These are phyloP conservation scores for Branchipolynoe longqiensis DNA, from an alignment of 2,888 invertebrate species.

Conservation along the genomic window DNA sequence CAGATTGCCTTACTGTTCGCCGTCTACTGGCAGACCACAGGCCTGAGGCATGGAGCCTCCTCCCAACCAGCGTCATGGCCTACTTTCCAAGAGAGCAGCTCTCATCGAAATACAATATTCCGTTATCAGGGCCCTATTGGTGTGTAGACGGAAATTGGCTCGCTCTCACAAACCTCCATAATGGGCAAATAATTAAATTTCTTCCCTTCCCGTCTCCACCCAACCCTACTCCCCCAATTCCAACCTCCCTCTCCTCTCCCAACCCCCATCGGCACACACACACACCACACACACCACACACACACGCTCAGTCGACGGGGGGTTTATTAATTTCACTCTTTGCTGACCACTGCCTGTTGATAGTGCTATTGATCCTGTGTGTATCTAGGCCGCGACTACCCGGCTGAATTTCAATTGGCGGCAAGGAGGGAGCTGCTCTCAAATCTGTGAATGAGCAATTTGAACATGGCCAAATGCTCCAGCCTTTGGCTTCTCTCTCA, in stretches of 20 bases:
- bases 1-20: conserved; percentile 53
- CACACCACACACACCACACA: not conserved
- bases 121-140: conserved; percentile 7
- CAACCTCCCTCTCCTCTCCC: too few relatives aligned
- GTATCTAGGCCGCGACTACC: conserved; percentile 36
- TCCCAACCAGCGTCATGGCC: too few relatives aligned
- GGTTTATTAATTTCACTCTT: conserved; percentile 45
- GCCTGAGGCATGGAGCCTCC: too few relatives aligned
- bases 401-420: conserved; percentile 26
- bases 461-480: conserved; percentile 38
- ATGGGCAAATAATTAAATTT: conserved; percentile 40
- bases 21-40: conserved; percentile 34
- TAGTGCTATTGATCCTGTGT: conserved; percentile 32
- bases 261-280: not conserved
- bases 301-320: too few relatives aligned
- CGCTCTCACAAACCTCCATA: conserved; percentile 24
- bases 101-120: conserved; percentile 35
- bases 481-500: conserved; percentile 31
- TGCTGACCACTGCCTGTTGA: conserved; percentile 49
- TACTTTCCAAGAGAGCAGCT: too few relatives aligned
- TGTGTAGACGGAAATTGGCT: conserved; percentile 9
- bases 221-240: not conserved
- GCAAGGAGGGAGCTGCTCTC: conserved; percentile 32
- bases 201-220: not conserved
- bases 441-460: conserved; percentile 51